phyloP scores from a whole-genome alignment of 2,797 vertebrate genomes.

The Lutra lutra region DNA sequence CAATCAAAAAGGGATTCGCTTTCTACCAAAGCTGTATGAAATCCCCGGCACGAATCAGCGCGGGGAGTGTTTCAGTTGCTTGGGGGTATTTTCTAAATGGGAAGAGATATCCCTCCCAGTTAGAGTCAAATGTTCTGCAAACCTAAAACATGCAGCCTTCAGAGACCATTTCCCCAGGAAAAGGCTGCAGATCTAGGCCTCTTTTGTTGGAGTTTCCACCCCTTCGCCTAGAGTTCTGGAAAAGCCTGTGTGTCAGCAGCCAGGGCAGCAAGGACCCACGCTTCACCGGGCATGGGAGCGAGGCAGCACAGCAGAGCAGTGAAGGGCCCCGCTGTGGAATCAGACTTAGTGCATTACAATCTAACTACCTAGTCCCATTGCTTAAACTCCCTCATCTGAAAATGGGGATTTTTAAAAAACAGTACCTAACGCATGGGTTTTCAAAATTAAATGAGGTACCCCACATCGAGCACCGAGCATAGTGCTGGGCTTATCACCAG shows the following conservation, averaged over 20 bases:
- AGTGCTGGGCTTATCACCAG: not conserved
- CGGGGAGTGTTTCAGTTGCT: not conserved
- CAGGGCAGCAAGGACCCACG: not conserved
- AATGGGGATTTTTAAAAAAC: not conserved
- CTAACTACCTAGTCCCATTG: fast-evolving
- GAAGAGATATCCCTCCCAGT: not conserved
- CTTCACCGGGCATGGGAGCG: not conserved
- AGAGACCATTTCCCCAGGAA: not conserved
- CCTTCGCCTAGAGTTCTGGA: not conserved
- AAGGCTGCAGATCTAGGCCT: not conserved
- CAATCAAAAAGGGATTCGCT: not conserved
- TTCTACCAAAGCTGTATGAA: not conserved
- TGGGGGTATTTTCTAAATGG: not conserved
- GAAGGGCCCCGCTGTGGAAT: not conserved
- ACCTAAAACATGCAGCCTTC: not conserved
- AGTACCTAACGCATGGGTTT: not conserved
- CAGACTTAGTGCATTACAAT: not conserved
- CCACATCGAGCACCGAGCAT: not conserved
- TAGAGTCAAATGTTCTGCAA: not conserved
- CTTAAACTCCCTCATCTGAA: not conserved
- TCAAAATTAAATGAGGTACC: not conserved
- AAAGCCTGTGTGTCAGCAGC: not conserved
- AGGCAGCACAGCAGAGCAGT: not conserved
- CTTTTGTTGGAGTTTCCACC: not conserved
- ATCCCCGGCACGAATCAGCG: not conserved